Evolutionary conservation across 30 jellyfish, hydroid and myxozoan species (phyloP).

Genomic region (Haliclystus octoradiatus): DNA sequence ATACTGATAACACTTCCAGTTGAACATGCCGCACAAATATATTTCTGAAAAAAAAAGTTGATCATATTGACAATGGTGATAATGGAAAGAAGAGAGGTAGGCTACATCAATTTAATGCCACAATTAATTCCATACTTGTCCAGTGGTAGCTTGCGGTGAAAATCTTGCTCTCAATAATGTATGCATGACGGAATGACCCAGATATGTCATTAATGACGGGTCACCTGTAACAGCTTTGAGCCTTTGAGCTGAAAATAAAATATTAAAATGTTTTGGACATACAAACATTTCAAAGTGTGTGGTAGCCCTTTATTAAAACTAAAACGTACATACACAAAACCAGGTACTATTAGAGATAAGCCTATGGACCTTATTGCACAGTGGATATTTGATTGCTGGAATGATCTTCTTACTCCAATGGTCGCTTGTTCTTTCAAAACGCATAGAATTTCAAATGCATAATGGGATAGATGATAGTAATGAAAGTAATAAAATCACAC

Average conservation of each 20-base stretch:
- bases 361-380: too few species aligned
- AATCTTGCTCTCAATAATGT: slow-evolving; percentile 72
- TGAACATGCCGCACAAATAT: slow-evolving; percentile 84
- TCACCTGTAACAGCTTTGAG: slow-evolving; percentile 41
- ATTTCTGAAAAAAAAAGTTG: slow-evolving; percentile 34
- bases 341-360: too few species aligned
- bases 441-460: too few species aligned
- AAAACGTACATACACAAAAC: too few species aligned
- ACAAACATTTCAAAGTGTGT: too few species aligned
- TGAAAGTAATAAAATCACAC: too few species aligned
- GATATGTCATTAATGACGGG: slow-evolving; percentile 89
- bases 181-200: slow-evolving; percentile 85
- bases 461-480: too few species aligned
- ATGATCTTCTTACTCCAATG: too few species aligned
- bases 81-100: not conserved
- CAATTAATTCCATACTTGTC: slow-evolving; percentile 40
- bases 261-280: too few species aligned
- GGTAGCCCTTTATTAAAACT: too few species aligned
- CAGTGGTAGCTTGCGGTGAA: slow-evolving; percentile 79
- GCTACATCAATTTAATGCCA: not conserved
- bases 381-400: too few species aligned
- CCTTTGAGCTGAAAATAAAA: slow-evolving; percentile 52
- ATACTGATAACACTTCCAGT: slow-evolving; percentile 71
- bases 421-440: too few species aligned
- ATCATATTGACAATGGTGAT: not conserved